A percentile compares a stretch with the other conserved stretches of the same genome.
Evolutionary conservation across 2,888 invertebrate species (phyloP).

Genomic region (Salpingus planirostris): DNA sequence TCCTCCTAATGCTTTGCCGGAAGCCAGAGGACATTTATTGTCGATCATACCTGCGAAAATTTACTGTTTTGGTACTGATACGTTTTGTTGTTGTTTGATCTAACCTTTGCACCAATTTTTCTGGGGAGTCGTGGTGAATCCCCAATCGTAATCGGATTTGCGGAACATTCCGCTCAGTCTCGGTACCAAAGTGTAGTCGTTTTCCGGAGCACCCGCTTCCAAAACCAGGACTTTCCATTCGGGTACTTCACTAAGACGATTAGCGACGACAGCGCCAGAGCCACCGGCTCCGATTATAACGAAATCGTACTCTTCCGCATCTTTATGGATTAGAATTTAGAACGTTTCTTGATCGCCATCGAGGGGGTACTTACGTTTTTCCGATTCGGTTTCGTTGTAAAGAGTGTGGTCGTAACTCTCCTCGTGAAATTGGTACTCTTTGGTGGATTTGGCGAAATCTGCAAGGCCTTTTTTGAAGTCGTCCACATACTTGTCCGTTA

Average conservation of each 20-base stretch:
- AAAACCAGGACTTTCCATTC: slow-evolving; percentile 42
- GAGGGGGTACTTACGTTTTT: neutral
- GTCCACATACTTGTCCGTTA: slow-evolving; percentile 32
- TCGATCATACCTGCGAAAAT: slow-evolving; percentile 18
- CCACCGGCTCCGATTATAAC: slow-evolving; percentile 43
- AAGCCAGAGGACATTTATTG: slow-evolving; percentile 19
- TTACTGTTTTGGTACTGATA: neutral
- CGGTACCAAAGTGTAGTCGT: slow-evolving; percentile 42
- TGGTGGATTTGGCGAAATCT: slow-evolving; percentile 21
- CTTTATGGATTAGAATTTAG: neutral
- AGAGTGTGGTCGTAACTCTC: slow-evolving; percentile 20
- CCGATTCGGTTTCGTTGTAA: slow-evolving; percentile 22
- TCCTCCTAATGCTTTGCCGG: slow-evolving; percentile 73
- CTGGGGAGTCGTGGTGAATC: slow-evolving; percentile 48
- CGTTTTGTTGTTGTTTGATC: neutral
- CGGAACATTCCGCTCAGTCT: slow-evolving; percentile 37
- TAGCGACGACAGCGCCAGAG: slow-evolving; percentile 44
- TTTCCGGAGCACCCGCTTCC: slow-evolving; percentile 46
- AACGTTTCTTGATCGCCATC: too few relatives aligned
- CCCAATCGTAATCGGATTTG: slow-evolving; percentile 48
- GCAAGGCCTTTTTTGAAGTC: slow-evolving; percentile 28
- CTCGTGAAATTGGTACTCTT: slow-evolving; percentile 21
- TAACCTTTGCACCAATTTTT: slow-evolving; percentile 42
- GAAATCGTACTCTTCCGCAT: slow-evolving; percentile 34
- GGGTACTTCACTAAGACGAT: slow-evolving; percentile 41